Percentiles rank a stretch among this genome's conserved stretches.
Conservation (phyloP, 2,888 invertebrate species). For the Rotaria macrura region DNA sequence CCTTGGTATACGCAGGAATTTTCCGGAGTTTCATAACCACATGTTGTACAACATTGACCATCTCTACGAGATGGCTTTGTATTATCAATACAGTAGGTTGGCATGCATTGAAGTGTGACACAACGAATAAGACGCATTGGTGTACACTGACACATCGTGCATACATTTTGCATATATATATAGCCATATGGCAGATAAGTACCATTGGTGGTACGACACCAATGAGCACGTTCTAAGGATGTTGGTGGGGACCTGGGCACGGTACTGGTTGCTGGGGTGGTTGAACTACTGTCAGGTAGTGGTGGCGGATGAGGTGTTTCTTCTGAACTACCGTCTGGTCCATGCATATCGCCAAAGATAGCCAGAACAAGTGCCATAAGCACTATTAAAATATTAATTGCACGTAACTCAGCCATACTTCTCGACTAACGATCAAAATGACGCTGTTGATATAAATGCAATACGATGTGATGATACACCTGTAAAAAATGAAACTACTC, state of each 20-base stretch:
- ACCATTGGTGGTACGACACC: not conserved
- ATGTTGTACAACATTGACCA: slow-evolving; percentile 10
- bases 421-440: not conserved
- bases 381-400: not conserved
- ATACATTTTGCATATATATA: not conserved
- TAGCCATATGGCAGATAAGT: not conserved
- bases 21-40: not conserved
- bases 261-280: too few species aligned
- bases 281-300: too few species aligned
- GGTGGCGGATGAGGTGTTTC: too few species aligned
- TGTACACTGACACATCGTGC: not conserved
- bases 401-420: not conserved
- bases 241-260: not conserved
- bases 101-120: not conserved
- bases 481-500: not conserved
- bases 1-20: not conserved
- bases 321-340: too few species aligned
- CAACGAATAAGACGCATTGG: not conserved
- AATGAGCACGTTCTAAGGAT: not conserved
- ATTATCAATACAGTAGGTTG: not conserved
- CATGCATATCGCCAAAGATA: not conserved
- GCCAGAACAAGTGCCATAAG: not conserved
- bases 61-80: not conserved
- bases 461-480: not conserved
- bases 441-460: not conserved